These are phyloP conservation scores for Danionella cerebrum DNA, from an alignment of 2,113 vertebrate species.

Conservation along the genomic window DNA sequence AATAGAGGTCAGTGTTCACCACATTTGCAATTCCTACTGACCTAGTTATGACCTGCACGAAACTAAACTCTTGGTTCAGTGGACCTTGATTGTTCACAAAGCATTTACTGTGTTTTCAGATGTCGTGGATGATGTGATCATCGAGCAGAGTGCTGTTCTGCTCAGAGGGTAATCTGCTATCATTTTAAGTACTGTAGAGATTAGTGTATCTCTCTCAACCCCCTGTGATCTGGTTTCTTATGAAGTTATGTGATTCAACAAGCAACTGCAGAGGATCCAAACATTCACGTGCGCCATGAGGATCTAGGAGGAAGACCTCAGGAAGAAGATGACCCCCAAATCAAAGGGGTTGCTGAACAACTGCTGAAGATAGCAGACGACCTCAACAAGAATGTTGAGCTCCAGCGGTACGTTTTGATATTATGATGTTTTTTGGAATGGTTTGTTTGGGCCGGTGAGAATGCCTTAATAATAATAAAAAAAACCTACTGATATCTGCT, in stretches of 20 bases:
- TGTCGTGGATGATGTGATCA: conserved; percentile 59
- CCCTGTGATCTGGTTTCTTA: background rate
- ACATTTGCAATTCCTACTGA: background rate
- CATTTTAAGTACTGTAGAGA: background rate
- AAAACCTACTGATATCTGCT: no score
- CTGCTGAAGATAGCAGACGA: conserved; percentile 62
- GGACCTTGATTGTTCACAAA: background rate
- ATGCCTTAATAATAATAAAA: no score
- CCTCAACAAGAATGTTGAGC: conserved; percentile 58
- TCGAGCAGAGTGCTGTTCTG: conserved; percentile 57
- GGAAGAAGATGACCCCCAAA: conserved; percentile 55
- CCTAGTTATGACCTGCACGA: background rate
- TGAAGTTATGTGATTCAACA: conserved; percentile 60
- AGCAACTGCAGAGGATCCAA: conserved; percentile 48
- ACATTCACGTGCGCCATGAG: conserved; percentile 39
- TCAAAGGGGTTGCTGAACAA: conserved; percentile 62
- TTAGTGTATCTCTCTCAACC: background rate
- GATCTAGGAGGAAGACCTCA: conserved; percentile 56
- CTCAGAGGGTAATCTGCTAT: conserved; percentile 55
- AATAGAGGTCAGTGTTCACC: conserved; percentile 6
- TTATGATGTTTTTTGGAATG: no score
- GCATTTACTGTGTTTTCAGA: conserved; percentile 44
- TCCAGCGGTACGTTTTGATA: conserved; percentile 50
- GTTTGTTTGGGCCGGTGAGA: no score
- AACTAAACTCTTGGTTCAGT: background rate